Base-by-base conservation (phyloP, 2,888 invertebrate species). In the Bimastos eiseni region DNA sequence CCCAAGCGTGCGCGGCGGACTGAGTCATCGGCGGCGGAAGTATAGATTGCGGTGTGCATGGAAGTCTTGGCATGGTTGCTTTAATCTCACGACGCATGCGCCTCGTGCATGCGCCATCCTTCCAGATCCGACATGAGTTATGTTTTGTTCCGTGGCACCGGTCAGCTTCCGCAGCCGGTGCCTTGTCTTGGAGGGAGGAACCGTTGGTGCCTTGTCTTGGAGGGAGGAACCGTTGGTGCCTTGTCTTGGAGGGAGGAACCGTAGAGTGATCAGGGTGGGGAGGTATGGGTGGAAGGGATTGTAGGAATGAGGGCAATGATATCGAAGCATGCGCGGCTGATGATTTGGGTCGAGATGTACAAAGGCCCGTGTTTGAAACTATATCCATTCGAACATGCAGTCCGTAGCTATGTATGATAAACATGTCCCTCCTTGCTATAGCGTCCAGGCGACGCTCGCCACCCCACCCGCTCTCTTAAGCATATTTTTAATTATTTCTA, bases 11-110 rank as follows among this genome's bases (percentile, higher is more conserved):
- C 11, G 11, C 13, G n/a, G 70, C 15, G 6, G 8, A n/a, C 70
- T 70, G 70, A 70, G 70, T 70, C 70, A 70, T 70, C 30, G 49
- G 44, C 44, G 44, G 44, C 44, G 44, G 44, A 49, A 70, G 17
- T 70, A 70, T 70, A n/a, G 70, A 70, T 70, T 70, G 70, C n/a
- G 1, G 49, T 41, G 41, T 21, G n/a, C 11, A 17, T 4, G n/a
- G 55, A 55, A 49, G 49, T 49, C 70, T 70, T 70, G 13, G 30
- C 70, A 70, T 70, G 70, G 30, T 70, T 70, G 70, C 70, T 70
- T 70, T 70, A 70, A 70, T 70, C 70, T 70, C 70, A 70, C 70
- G 70, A 70, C 70, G 70, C 70, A n/a, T 70, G 70, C 70, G n/a
- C 70, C 8, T 17, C 8, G 30, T n/a, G 70, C 70, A 70, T 70